Conservation (phyloP, 2,888 invertebrate species). For the Lasioglossum morio region DNA sequence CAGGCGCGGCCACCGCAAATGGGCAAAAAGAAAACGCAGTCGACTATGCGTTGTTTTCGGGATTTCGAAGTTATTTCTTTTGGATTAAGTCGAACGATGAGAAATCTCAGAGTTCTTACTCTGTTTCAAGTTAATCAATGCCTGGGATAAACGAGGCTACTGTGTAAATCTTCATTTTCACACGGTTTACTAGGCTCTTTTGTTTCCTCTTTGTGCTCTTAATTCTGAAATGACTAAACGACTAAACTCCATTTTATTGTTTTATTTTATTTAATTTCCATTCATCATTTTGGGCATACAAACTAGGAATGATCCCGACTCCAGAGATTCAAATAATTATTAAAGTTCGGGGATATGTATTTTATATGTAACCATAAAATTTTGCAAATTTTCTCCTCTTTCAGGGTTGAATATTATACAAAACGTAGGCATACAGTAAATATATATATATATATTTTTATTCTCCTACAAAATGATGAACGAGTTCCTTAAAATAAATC, state of each 20-base stretch:
- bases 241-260: too few relatives aligned
- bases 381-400: too few relatives aligned
- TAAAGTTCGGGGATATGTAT: too few relatives aligned
- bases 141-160: background rate
- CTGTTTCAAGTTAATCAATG: background rate
- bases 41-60: background rate
- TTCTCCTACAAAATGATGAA: background rate
- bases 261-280: too few relatives aligned
- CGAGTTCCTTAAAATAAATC: background rate
- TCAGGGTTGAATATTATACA: too few relatives aligned
- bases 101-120: background rate
- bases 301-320: too few relatives aligned
- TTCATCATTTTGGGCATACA: too few relatives aligned
- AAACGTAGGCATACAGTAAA: background rate
- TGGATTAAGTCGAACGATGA: background rate
- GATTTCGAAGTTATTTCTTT: slow-evolving; percentile 4
- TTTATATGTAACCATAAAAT: too few relatives aligned
- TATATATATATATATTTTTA: background rate
- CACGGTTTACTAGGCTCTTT: background rate
- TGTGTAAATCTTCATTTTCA: background rate
- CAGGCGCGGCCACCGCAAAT: background rate
- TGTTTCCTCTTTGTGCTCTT: background rate
- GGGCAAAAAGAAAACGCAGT: background rate
- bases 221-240: background rate
- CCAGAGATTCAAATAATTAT: too few relatives aligned